These are phyloP conservation scores for Ditylenchus weischeri DNA, from an alignment of 2,888 invertebrate genomes.

Conservation along the genomic window DNA sequence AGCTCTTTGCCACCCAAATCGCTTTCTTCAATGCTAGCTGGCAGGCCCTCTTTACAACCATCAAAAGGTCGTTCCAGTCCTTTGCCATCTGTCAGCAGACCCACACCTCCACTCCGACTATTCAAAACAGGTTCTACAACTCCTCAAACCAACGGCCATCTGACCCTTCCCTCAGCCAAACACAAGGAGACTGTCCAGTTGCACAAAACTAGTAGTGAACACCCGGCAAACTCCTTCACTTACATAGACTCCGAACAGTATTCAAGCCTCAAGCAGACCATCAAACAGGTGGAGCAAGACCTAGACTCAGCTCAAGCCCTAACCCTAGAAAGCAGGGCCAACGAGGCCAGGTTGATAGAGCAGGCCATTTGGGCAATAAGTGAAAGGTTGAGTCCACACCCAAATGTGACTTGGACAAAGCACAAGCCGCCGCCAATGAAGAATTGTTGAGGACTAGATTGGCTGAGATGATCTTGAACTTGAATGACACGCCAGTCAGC, in stretches of 20 bases:
- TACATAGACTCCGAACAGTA: not conserved
- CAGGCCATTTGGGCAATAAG: conserved; percentile 47
- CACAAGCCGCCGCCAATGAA: conserved; percentile 52
- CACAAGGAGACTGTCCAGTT: not conserved
- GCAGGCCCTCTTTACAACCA: too few species aligned
- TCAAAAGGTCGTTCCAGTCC: too few species aligned
- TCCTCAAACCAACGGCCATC: too few species aligned
- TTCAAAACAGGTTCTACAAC: too few species aligned
- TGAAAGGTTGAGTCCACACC: conserved; percentile 32
- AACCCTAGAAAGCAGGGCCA: not conserved
- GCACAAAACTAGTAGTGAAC: conserved; percentile 1
- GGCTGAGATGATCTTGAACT: conserved; percentile 54
- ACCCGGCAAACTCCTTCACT: not conserved
- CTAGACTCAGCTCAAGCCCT: not conserved
- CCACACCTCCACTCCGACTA: too few species aligned
- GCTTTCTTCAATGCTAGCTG: too few species aligned
- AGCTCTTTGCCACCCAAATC: too few species aligned
- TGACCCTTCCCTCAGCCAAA: too few species aligned
- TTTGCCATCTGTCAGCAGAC: too few species aligned
- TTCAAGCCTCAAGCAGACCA: conserved; percentile 1
- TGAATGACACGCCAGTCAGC: conserved; percentile 14
- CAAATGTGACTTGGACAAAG: conserved; percentile 20
- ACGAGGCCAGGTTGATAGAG: conserved; percentile 42
- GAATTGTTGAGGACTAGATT: conserved; percentile 48
- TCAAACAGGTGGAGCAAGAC: conserved; percentile 7